phyloP scores from a whole-genome alignment of 2,888 invertebrate species.

The Willowsia nigromaculata region DNA sequence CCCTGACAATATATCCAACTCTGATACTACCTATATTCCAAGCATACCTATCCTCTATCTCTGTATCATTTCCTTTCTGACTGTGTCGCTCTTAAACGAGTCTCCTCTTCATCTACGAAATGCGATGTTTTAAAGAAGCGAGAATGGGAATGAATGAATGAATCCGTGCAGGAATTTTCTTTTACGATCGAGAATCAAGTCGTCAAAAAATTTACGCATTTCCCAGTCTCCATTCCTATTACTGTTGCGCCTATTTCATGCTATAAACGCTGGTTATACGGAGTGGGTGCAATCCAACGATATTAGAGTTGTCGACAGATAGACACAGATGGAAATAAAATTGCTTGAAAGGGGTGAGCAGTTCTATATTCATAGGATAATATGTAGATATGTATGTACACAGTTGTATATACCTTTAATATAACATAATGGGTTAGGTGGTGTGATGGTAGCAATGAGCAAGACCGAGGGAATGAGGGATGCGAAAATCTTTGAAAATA shows the following conservation, averaged over 20 bases:
- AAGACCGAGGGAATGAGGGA: slow-evolving; percentile 49
- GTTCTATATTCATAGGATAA: not conserved
- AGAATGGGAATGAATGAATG: slow-evolving; percentile 59
- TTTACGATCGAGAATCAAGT: slow-evolving; percentile 67
- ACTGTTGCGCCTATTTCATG: slow-evolving; percentile 17
- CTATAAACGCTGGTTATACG: no score
- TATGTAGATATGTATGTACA: not conserved
- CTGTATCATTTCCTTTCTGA: slow-evolving; percentile 21
- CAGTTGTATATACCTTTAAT: not conserved
- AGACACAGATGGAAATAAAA: slow-evolving; percentile 50
- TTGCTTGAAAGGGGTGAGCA: slow-evolving; percentile 31
- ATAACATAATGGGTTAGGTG: slow-evolving; percentile 15
- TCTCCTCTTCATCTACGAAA: not conserved
- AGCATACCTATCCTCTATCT: not conserved
- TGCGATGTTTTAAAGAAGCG: slow-evolving; percentile 39
- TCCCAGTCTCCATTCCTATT: not conserved
- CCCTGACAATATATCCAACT: slow-evolving; percentile 2
- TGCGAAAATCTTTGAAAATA: slow-evolving; percentile 69
- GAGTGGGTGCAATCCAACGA: slow-evolving; percentile 5
- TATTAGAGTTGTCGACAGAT: slow-evolving; percentile 2
- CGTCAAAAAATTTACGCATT: slow-evolving; percentile 67
- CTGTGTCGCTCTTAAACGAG: slow-evolving; percentile 31
- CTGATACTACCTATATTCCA: not conserved
- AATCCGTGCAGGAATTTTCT: slow-evolving; percentile 65
- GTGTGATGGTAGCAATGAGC: not conserved